These are phyloP conservation scores for Archilochus colubris DNA, from an alignment of 2,113 vertebrate species.

Conservation along the genomic window DNA sequence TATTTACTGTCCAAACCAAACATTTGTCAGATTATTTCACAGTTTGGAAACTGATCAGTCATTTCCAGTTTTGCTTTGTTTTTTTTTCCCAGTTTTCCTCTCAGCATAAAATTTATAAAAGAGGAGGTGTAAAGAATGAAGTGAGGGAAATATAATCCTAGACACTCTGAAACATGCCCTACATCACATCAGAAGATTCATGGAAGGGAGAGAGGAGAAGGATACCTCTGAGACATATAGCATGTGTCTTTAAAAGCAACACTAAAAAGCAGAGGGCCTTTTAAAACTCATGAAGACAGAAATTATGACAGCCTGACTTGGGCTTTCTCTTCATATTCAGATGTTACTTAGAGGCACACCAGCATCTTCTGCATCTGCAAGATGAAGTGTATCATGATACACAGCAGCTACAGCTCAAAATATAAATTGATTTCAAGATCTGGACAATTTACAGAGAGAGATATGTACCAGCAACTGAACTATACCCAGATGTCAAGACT, in stretches of 20 bases:
- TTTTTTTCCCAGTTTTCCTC: background rate
- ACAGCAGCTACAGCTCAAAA: background rate
- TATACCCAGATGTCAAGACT: background rate
- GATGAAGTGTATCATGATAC: background rate
- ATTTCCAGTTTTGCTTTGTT: background rate
- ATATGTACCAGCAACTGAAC: background rate
- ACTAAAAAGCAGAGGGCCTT: background rate
- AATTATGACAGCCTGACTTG: background rate
- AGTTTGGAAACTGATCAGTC: constrained; percentile 12
- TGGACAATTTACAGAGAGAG: constrained; percentile 26
- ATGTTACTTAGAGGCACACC: background rate
- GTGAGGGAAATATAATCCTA: background rate
- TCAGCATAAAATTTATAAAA: background rate
- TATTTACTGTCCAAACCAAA: background rate
- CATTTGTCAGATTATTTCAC: background rate
- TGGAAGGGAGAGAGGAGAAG: background rate
- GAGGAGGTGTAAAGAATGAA: background rate
- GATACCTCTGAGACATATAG: background rate
- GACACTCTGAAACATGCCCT: background rate
- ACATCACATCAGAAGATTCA: background rate
- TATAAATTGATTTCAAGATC: constrained; percentile 27
- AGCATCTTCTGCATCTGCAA: constrained; percentile 17
- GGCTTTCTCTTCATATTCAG: background rate
- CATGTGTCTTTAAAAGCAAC: background rate
- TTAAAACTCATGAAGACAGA: background rate